These are phyloP conservation scores for Sciurus niger DNA, from an alignment of 2,113 vertebrate genomes.

Conservation along the genomic window DNA sequence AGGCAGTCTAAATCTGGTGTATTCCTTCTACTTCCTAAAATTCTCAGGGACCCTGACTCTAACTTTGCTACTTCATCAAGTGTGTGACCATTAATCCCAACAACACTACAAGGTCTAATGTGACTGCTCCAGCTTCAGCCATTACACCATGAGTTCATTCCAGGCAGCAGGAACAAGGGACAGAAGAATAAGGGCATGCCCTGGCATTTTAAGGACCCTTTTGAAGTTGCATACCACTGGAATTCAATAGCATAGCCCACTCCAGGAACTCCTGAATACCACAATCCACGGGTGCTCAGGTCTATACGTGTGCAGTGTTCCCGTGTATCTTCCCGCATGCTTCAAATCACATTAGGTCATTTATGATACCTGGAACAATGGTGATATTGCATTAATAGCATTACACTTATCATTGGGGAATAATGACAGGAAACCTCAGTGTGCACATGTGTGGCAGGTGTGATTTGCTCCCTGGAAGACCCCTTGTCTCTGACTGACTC, in stretches of 20 bases:
- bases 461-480: too few relatives aligned
- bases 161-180: neutral
- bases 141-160: neutral
- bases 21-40: too few relatives aligned
- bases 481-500: too few relatives aligned
- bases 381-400: too few relatives aligned
- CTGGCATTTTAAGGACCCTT: neutral
- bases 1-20: too few relatives aligned
- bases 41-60: neutral
- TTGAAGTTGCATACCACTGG: neutral
- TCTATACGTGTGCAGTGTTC: too few relatives aligned
- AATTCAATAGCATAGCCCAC: neutral
- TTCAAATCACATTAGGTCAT: too few relatives aligned
- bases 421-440: too few relatives aligned
- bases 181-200: neutral
- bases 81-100: neutral
- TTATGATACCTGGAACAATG: too few relatives aligned
- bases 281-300: neutral
- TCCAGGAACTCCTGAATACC: neutral
- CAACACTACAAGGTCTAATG: neutral
- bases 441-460: too few relatives aligned
- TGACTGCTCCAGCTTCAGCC: neutral
- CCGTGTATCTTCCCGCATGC: too few relatives aligned
- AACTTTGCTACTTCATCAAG: neutral
- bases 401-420: too few relatives aligned